Conservation (phyloP, 2,797 vertebrate genomes). For the Malurus splendens region DNA sequence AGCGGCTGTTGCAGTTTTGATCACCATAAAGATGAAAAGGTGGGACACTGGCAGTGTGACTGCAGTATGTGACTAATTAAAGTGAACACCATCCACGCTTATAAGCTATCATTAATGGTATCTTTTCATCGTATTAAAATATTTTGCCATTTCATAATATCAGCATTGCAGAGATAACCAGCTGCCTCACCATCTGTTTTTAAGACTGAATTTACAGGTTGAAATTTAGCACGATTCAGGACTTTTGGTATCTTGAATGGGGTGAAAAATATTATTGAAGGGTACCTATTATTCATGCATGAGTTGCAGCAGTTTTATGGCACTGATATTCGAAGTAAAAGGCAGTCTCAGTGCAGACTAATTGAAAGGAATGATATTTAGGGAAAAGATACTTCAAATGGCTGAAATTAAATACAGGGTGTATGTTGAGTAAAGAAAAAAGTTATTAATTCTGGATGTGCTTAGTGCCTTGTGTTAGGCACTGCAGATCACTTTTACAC, state of each 20-base stretch:
- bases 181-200: not conserved
- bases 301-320: not conserved
- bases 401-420: not conserved
- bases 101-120: constrained; percentile 7
- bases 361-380: not conserved
- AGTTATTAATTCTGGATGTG: not conserved
- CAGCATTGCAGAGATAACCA: not conserved
- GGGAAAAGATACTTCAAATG: not conserved
- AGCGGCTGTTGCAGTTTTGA: not conserved
- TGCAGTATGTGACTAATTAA: constrained; percentile 3
- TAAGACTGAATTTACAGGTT: not conserved
- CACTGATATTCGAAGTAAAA: not conserved
- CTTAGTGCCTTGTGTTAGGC: not conserved
- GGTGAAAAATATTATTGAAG: not conserved
- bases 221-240: not conserved
- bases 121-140: not conserved
- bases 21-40: constrained; percentile 5
- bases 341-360: not conserved
- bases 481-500: not conserved
- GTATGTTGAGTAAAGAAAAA: not conserved
- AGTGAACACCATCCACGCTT: not conserved
- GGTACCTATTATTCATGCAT: not conserved
- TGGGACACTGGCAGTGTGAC: not conserved
- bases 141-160: constrained; percentile 14
- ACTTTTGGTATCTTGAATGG: not conserved